Evolutionary conservation across 2,797 vertebrate genomes (phyloP), one percentile per base, ranked within the genome.

Genomic region (Xenops minutus): DNA sequence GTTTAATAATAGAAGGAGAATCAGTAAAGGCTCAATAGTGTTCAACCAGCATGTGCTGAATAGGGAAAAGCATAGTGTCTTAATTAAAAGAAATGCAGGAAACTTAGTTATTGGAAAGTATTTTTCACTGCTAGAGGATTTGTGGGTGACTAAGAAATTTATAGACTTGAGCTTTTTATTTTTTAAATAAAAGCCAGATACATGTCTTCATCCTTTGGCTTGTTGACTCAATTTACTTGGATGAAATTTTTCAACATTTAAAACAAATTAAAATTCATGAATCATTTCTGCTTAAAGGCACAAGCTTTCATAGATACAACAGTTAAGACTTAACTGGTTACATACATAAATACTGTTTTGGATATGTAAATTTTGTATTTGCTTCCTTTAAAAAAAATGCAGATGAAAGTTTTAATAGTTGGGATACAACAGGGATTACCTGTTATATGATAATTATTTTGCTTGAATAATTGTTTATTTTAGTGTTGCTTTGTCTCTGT

Each of bases 191-290:
- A 82, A 95, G 49, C 2, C 94, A 96, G 89, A 95, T 86, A 92
- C 23, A 18, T 56, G 67, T 88, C 67, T 95, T 92, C 93, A 85
- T 96, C 58, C 1, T 77, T 86, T 94, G 94, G 68, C 88, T 95
- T 92, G 61, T 94, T 93, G 85, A 92, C 85, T 96, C 32, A 54
- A 51, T 96, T 95, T 90, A 54, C 71, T 95, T 88, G 93, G 94
- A 89, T 88, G 79, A 67, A 77, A 51, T 88, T 93, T 93, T 95
- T 95, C 92, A 94, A 76, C 92, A 93, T 96, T 90, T 93, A 93
- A 92, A 97, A 93, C 94, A 82, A 95, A 95, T 96, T 93, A 96
- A 89, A 95, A 92, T 93, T 89, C 74, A 87, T 94, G 74, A 88
- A 92, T 95, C 83, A 48, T 82, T 95, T 94, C 37, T 96, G 83